Conservation (phyloP, 1,140 invertebrate genomes). For the Macrostomum lignano region DNA sequence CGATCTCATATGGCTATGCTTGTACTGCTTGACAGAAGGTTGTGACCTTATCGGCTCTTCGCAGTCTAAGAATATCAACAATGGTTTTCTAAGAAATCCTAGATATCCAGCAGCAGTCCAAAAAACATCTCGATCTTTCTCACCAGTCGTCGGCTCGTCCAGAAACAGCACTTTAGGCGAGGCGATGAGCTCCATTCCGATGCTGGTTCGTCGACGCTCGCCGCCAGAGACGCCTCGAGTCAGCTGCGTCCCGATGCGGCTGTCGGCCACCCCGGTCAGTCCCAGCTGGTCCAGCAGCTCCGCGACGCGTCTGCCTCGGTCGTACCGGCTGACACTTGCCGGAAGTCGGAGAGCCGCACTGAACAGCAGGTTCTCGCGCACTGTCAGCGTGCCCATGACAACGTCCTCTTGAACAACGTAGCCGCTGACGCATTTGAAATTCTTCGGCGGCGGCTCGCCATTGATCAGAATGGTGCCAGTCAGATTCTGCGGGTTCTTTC, state of each 20-base stretch:
- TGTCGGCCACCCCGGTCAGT: conserved; percentile 15
- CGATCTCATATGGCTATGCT: no score
- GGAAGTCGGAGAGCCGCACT: conserved; percentile 19
- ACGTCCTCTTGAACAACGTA: conserved; percentile 23
- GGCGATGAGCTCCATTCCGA: conserved; percentile 27
- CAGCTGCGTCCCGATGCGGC: conserved; percentile 19
- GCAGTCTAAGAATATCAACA: no score
- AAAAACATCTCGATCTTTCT: no score
- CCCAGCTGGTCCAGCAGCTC: conserved; percentile 17
- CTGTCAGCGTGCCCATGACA: conserved; percentile 10
- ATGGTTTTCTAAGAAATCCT: no score
- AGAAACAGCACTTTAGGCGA: conserved; percentile 23
- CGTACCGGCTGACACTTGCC: conserved; percentile 8
- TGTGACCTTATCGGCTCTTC: no score
- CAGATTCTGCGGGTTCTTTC: conserved; percentile 18
- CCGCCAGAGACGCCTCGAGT: conserved; percentile 24
- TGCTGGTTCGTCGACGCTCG: conserved; percentile 22
- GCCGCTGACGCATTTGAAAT: conserved; percentile 25
- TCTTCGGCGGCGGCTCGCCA: conserved; percentile 17
- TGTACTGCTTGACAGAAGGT: no score
- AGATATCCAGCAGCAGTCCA: no score
- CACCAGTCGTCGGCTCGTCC: conserved; percentile 29
- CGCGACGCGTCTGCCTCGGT: conserved; percentile 13
- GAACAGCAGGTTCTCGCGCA: conserved; percentile 20
- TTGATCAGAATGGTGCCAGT: conserved; percentile 18